Base-by-base conservation (phyloP, 1,140 invertebrate species). In the Drosophila pseudoananassae region DNA sequence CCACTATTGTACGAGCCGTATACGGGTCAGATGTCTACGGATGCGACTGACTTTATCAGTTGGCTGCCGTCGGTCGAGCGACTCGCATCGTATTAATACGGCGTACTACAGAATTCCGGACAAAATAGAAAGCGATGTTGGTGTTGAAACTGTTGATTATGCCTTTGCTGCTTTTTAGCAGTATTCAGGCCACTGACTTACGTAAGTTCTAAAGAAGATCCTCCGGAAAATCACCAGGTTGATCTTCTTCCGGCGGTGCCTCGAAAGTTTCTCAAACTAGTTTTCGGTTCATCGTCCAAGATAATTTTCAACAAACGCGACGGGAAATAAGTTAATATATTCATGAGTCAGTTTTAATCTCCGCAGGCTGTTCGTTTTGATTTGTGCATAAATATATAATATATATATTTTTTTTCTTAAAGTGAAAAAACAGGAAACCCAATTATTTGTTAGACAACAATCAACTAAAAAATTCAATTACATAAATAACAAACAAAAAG, bases 31-130 rank as follows among this genome's bases (percentile, higher is more conserved):
- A 29, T 31, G 31, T n/a, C 12, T 43, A 59, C 56, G 29, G 43
- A 46, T 40, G 46, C 31, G 51, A 49, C 29, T 33, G 61, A 38
- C 75, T 53, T 78, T 88, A 87, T 87, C 82, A 87, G 82, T 87
- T 63, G 49, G 45, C 14, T 50, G 64, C 15, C 33, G 55, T 59
- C 54, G 65, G 69, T 38, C 78, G 53, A 78, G 46, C 68, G 64
- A 36, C 23, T 27, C 27, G 45, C 64, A 78, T 61, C 63, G 25
- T 46, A 47, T 25, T 57, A 69, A 10, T 69, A 72, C 58, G 65
- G 40, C 58, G 52, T 57, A 61, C 27, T 59, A 56, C 51, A 14
- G n/a, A 64, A 50, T 63, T 51, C 27, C 33, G 14, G 33, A 36
- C 33, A 12, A 36, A n/a, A 3, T 36, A 33, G 3, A 27, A 4